These are phyloP conservation scores for Gallinago stenura DNA, from an alignment of 2,797 vertebrate species.

Conservation along the genomic window DNA sequence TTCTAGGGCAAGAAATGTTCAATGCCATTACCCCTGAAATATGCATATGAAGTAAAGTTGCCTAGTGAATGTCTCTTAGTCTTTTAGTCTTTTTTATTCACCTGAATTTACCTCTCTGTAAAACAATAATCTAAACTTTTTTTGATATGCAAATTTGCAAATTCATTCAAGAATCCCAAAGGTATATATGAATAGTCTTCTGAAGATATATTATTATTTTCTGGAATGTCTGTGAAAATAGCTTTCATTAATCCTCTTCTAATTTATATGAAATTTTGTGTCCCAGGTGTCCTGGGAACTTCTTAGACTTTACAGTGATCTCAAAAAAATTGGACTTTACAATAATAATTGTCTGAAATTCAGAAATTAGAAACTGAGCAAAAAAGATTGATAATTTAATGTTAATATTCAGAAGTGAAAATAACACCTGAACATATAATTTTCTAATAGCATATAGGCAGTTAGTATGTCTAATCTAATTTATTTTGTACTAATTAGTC, in stretches of 20 bases:
- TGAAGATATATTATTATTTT: too few relatives aligned
- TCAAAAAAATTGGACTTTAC: neutral
- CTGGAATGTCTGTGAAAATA: too few relatives aligned
- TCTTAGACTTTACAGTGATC: neutral
- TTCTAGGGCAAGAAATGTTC: neutral
- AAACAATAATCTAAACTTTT: too few relatives aligned
- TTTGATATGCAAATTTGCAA: too few relatives aligned
- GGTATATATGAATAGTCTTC: too few relatives aligned
- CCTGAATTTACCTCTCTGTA: too few relatives aligned
- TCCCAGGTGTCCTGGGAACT: neutral
- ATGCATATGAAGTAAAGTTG: too few relatives aligned
- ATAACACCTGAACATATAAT: neutral
- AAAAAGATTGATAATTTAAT: neutral
- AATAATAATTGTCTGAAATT: neutral
- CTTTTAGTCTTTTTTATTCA: too few relatives aligned
- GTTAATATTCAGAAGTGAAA: neutral
- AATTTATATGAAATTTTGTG: neutral
- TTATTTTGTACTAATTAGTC: neutral
- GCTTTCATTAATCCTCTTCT: neutral
- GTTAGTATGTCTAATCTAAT: neutral
- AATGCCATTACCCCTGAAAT: too few relatives aligned
- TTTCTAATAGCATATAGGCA: neutral
- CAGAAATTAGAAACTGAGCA: neutral
- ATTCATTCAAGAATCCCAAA: too few relatives aligned
- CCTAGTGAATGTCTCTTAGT: too few relatives aligned